Evolutionary conservation across 2,113 vertebrate species (phyloP).

Genomic region (Microtus pennsylvanicus): DNA sequence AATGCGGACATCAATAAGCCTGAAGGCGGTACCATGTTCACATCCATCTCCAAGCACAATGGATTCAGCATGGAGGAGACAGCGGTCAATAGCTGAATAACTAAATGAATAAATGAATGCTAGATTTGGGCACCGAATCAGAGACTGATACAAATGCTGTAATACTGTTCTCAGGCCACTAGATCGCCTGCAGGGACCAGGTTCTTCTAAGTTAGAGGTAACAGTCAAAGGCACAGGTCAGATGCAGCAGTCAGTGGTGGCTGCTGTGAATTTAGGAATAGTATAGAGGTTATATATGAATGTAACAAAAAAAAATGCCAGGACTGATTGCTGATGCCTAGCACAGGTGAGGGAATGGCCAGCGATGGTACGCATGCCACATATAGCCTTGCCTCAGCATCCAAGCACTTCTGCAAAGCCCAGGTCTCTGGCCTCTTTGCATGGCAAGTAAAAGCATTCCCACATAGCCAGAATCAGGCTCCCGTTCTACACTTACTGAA

Average conservation of each 20-base stretch:
- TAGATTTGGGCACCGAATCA: neutral
- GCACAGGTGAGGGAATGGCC: neutral
- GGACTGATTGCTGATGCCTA: neutral
- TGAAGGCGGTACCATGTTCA: neutral
- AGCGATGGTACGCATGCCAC: neutral
- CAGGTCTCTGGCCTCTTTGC: neutral
- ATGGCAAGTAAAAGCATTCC: conserved; percentile 22
- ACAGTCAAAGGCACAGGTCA: neutral
- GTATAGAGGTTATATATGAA: neutral
- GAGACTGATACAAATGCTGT: neutral
- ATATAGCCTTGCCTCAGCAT: neutral
- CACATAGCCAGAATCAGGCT: conserved; percentile 24
- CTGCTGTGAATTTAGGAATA: neutral
- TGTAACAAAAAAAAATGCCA: neutral
- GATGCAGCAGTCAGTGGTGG: neutral
- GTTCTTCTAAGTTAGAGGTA: neutral
- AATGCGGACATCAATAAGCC: neutral
- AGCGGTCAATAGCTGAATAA: neutral
- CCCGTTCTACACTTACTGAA: neutral
- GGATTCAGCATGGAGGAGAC: neutral
- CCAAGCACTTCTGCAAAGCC: neutral
- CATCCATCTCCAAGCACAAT: neutral
- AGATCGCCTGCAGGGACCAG: neutral
- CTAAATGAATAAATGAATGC: neutral
- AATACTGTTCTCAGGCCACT: neutral